Conservation (phyloP, 2,113 vertebrate genomes). For the Mionectes macconnelli region DNA sequence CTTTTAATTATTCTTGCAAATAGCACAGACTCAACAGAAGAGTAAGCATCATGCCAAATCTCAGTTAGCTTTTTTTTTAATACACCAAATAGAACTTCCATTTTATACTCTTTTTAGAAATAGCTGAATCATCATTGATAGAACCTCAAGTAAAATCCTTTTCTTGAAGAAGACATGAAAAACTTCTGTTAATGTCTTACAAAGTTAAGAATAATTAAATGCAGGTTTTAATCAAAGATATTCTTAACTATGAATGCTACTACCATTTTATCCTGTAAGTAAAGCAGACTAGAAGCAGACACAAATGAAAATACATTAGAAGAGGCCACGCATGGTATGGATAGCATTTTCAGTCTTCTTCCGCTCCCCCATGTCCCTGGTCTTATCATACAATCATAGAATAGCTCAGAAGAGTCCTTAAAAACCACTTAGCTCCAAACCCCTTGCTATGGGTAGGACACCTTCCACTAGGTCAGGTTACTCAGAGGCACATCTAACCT, state of each 20-base stretch:
- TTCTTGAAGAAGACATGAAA: background rate
- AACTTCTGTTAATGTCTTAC: background rate
- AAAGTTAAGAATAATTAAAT: background rate
- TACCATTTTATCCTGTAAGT: background rate
- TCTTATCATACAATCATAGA: background rate
- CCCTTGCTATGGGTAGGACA: background rate
- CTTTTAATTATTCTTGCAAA: background rate
- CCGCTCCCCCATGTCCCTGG: background rate
- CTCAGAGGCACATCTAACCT: background rate
- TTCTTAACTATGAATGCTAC: background rate
- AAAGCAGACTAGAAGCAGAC: background rate
- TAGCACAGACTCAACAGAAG: background rate
- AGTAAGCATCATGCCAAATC: background rate
- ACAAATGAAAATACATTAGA: background rate
- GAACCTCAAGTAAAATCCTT: background rate
- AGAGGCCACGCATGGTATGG: fast-evolving
- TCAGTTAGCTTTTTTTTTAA: background rate
- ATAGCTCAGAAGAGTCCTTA: background rate
- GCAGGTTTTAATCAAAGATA: background rate
- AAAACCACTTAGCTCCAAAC: background rate
- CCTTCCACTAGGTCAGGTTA: background rate
- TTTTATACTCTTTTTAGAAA: background rate
- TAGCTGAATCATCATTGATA: background rate
- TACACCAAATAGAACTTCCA: background rate
- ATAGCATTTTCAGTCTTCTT: background rate